A percentile compares a stretch with the other conserved stretches of the same genome.
These are phyloP conservation scores for Scophthalmus maximus DNA, from an alignment of 2,113 vertebrate species.

Conservation along the genomic window DNA sequence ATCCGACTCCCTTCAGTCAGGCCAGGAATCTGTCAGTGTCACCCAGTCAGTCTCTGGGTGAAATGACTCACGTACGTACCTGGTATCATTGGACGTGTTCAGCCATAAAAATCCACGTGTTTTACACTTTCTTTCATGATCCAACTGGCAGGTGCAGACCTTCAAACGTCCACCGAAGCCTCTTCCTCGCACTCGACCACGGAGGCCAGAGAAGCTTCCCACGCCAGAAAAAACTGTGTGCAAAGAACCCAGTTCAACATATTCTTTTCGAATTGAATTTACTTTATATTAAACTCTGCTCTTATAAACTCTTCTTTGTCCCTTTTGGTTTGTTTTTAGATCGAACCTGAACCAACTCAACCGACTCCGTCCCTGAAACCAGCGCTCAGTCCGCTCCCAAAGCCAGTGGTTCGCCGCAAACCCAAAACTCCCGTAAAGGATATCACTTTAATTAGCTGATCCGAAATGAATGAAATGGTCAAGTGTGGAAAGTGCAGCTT, in stretches of 20 bases:
- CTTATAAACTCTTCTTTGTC: not conserved
- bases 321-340: slow-evolving; percentile 27
- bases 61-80: slow-evolving; percentile 52
- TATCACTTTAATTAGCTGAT: too few species aligned
- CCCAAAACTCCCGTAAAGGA: slow-evolving; percentile 31
- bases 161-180: slow-evolving; percentile 69
- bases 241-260: too few species aligned
- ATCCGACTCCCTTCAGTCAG: slow-evolving; percentile 49
- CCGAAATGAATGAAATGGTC: too few species aligned
- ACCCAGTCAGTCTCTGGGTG: not conserved
- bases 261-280: too few species aligned
- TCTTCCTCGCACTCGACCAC: slow-evolving; percentile 58
- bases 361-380: slow-evolving; percentile 12
- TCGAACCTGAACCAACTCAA: not conserved
- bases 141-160: slow-evolving; percentile 28
- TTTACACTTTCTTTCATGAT: not conserved
- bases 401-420: not conserved
- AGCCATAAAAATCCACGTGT: not conserved
- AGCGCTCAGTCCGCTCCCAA: not conserved
- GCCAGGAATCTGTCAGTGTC: slow-evolving; percentile 19
- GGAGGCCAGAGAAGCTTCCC: slow-evolving; percentile 19
- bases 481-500: too few species aligned
- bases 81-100: not conserved
- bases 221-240: not conserved
- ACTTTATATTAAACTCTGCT: too few species aligned